phyloP scores from a whole-genome alignment of 2,888 invertebrate genomes.

The Hipparchia semele region DNA sequence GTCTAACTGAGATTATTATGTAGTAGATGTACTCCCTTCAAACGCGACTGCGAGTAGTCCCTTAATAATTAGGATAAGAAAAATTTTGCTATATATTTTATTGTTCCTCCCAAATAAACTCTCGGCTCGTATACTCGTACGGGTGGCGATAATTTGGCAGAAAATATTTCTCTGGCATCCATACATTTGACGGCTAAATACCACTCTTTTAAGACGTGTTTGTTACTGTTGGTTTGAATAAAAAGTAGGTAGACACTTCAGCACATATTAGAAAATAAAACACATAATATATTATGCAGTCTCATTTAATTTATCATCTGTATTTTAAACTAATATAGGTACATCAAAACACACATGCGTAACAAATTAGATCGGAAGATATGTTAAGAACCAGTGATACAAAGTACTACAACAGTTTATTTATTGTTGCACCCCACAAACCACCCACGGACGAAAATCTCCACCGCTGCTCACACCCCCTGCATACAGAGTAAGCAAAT shows the following conservation, averaged over 20 bases:
- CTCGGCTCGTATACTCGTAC: too few relatives aligned
- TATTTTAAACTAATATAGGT: slow-evolving; percentile 73
- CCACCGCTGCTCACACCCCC: slow-evolving; percentile 25
- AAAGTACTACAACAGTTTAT: slow-evolving; percentile 55
- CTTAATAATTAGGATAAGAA: background rate
- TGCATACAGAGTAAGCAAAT: slow-evolving; percentile 42
- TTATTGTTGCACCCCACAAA: slow-evolving; percentile 45
- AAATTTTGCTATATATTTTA: too few relatives aligned
- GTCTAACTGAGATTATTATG: too few relatives aligned
- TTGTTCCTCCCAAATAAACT: too few relatives aligned
- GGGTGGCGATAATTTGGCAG: too few relatives aligned
- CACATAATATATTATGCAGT: slow-evolving; percentile 65
- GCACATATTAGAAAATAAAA: slow-evolving; percentile 46
- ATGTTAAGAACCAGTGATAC: slow-evolving; percentile 67
- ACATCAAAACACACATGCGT: slow-evolving; percentile 79
- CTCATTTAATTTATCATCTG: slow-evolving; percentile 78
- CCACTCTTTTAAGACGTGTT: too few relatives aligned
- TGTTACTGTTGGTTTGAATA: too few relatives aligned
- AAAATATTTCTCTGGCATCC: background rate
- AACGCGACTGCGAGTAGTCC: background rate
- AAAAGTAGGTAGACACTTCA: too few relatives aligned
- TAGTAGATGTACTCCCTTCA: too few relatives aligned
- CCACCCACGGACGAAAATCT: slow-evolving; percentile 22
- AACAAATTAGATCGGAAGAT: slow-evolving; percentile 78
- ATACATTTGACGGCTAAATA: too few relatives aligned